A percentile compares a stretch with the other conserved stretches of the same genome.
Conservation (phyloP, 2,113 vertebrate genomes). For the Narcine bancroftii region DNA sequence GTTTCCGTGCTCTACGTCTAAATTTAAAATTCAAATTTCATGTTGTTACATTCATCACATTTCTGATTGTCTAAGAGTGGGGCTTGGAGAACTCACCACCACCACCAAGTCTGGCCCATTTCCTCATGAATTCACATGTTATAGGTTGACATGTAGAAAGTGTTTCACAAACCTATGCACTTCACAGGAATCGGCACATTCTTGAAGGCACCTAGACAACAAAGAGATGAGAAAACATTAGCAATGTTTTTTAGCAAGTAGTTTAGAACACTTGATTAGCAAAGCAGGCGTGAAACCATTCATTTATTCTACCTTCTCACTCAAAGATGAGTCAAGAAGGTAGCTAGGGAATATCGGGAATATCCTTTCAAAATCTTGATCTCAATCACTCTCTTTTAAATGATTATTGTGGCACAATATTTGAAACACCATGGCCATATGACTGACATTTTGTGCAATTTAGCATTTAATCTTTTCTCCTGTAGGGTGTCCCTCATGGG, state of each 20-base stretch:
- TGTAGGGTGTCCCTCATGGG: neutral
- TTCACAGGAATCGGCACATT: neutral
- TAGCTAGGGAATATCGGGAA: neutral
- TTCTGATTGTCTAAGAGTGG: neutral
- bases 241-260: too few species aligned
- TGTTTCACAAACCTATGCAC: neutral
- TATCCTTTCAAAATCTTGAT: neutral
- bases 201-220: neutral
- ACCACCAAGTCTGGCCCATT: too few species aligned
- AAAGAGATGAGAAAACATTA: neutral
- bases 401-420: neutral
- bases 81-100: neutral
- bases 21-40: too few species aligned
- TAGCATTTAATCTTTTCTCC: conserved; percentile 15
- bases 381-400: neutral
- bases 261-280: too few species aligned
- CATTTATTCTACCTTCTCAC: neutral
- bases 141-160: neutral
- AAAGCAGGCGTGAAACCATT: too few species aligned
- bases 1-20: too few species aligned
- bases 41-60: neutral
- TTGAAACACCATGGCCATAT: neutral
- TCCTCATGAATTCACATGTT: neutral
- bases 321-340: neutral
- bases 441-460: neutral